These are phyloP conservation scores for Fulmarus glacialis DNA, from an alignment of 2,113 vertebrate species.

Conservation along the genomic window DNA sequence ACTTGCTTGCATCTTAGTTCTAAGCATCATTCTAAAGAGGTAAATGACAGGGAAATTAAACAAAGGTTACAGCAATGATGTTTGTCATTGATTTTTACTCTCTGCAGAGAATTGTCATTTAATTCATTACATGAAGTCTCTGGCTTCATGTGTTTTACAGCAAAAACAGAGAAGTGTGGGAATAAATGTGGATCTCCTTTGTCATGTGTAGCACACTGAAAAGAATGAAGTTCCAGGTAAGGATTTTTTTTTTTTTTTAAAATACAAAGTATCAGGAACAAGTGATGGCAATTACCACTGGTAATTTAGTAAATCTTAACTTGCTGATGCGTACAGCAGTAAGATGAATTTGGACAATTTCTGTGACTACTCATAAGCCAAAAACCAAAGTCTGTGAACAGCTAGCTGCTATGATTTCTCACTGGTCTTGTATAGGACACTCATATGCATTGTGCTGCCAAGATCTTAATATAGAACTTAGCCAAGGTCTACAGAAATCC, in stretches of 20 bases:
- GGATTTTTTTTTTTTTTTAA: not conserved
- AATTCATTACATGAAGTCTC: not conserved
- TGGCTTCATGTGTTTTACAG: not conserved
- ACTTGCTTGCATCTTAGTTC: not conserved
- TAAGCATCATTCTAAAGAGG: not conserved
- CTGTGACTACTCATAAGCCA: not conserved
- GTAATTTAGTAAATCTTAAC: not conserved
- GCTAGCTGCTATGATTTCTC: not conserved
- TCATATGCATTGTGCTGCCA: not conserved
- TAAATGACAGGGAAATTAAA: not conserved
- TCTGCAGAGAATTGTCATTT: not conserved
- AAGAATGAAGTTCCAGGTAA: not conserved
- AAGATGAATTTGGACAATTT: not conserved
- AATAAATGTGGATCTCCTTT: not conserved
- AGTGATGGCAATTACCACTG: not conserved
- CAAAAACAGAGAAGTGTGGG: not conserved
- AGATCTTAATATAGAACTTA: not conserved
- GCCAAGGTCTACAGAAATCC: constrained; percentile 44
- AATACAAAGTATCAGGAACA: not conserved
- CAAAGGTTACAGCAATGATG: not conserved
- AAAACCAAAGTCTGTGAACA: not conserved
- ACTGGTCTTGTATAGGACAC: not conserved
- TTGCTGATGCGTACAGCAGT: not conserved
- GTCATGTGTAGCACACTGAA: not conserved
- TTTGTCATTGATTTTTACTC: not conserved